phyloP scores from a whole-genome alignment of 2,888 invertebrate genomes.

The Eudasyphora cyanicolor region DNA sequence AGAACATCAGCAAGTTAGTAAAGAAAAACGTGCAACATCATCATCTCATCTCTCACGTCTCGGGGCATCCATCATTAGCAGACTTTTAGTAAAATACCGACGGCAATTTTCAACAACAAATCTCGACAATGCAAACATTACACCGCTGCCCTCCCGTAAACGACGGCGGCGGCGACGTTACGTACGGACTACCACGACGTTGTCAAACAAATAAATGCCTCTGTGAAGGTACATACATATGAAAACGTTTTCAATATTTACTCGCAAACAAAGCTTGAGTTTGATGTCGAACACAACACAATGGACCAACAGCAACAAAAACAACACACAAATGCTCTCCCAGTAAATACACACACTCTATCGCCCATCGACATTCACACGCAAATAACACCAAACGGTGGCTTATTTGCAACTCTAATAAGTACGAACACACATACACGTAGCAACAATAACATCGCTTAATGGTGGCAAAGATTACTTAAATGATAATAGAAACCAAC shows the following conservation, averaged over 20 bases:
- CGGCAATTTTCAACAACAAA: slow-evolving; percentile 5
- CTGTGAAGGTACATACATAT: neutral
- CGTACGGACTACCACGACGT: too few species aligned
- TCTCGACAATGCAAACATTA: neutral
- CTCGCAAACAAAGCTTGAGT: slow-evolving; percentile 25
- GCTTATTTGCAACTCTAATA: slow-evolving; percentile 76
- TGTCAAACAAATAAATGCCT: slow-evolving; percentile 1
- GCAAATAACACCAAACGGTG: slow-evolving; percentile 67
- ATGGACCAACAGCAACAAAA: slow-evolving; percentile 1
- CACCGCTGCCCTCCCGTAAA: too few species aligned
- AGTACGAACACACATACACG: slow-evolving; percentile 66
- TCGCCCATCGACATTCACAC: neutral
- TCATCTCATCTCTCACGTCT: neutral
- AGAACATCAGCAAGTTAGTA: neutral
- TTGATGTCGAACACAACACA: slow-evolving; percentile 13
- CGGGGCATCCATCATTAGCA: neutral
- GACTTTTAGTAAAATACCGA: slow-evolving; percentile 22
- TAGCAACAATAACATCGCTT: slow-evolving; percentile 31
- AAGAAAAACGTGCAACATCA: slow-evolving; percentile 25
- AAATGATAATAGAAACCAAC: slow-evolving; percentile 38
- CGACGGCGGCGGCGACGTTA: neutral
- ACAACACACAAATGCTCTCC: neutral
- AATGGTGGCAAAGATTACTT: slow-evolving; percentile 46
- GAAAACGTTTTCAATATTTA: slow-evolving; percentile 34
- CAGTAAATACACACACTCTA: neutral